Evolutionary conservation across 2,113 vertebrate genomes (phyloP).

Genomic region (Galbula dea): DNA sequence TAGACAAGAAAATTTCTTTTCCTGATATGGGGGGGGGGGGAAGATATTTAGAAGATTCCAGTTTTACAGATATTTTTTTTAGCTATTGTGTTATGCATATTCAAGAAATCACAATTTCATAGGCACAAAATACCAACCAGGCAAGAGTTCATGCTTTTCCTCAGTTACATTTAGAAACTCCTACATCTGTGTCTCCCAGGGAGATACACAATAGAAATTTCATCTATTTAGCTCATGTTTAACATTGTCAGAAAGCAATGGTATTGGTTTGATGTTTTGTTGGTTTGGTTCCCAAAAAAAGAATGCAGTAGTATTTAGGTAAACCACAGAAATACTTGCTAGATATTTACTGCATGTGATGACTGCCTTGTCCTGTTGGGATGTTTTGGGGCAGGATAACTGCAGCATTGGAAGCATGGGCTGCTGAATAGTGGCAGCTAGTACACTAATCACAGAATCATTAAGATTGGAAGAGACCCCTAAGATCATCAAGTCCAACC

Average conservation of each 20-base stretch:
- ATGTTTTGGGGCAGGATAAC: background rate
- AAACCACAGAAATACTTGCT: background rate
- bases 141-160: background rate
- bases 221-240: background rate
- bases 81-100: background rate
- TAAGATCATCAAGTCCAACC: no score
- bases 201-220: background rate
- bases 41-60: background rate
- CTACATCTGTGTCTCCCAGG: background rate
- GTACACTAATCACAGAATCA: no score
- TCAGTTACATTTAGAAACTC: background rate
- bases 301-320: background rate
- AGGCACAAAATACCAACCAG: background rate
- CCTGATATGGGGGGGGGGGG: no score
- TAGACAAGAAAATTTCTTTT: background rate
- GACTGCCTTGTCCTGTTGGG: background rate
- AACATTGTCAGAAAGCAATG: background rate
- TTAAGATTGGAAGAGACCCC: no score
- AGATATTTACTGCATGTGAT: background rate
- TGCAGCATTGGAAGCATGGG: background rate
- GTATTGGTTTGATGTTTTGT: no score
- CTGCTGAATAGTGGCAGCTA: background rate
- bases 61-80: background rate
- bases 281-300: no score
- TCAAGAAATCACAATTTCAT: background rate